A percentile compares a stretch with the other conserved stretches of the same genome.
Evolutionary conservation across 2,888 invertebrate species (phyloP).

Genomic region (Acanthopleura granulata): DNA sequence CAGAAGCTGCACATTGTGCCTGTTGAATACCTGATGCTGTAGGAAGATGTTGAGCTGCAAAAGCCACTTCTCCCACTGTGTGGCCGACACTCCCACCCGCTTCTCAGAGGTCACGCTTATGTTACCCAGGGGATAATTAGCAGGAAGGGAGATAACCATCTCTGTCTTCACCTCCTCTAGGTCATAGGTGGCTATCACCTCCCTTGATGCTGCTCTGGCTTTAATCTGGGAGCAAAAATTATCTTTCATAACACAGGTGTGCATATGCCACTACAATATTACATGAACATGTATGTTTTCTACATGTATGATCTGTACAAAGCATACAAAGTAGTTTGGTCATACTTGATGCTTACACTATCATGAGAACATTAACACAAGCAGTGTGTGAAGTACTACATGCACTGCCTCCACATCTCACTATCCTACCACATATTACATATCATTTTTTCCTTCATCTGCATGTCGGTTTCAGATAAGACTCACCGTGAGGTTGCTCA

Average conservation of each 20-base stretch:
- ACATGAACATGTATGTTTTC: too few relatives aligned
- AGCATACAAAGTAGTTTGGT: too few relatives aligned
- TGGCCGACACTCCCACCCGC: constrained; percentile 78
- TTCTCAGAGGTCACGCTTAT: constrained; percentile 77
- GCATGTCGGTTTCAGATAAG: not conserved
- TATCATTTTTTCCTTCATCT: too few relatives aligned
- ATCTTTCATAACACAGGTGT: too few relatives aligned
- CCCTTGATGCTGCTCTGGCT: constrained; percentile 80
- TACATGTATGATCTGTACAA: too few relatives aligned
- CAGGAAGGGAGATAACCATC: constrained; percentile 82
- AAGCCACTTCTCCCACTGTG: constrained; percentile 82
- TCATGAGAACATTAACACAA: too few relatives aligned
- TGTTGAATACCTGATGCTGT: constrained; percentile 81
- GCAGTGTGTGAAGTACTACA: too few relatives aligned
- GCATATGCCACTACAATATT: too few relatives aligned
- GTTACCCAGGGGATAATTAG: constrained; percentile 86
- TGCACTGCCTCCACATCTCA: too few relatives aligned
- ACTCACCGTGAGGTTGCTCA: constrained; percentile 57
- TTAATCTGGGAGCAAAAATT: constrained; percentile 74
- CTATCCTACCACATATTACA: too few relatives aligned
- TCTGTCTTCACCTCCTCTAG: constrained; percentile 78
- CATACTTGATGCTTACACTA: too few relatives aligned
- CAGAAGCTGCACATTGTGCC: not conserved
- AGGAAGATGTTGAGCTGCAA: constrained; percentile 88
- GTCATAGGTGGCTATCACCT: constrained; percentile 84